A percentile compares a stretch with the other conserved stretches of the same genome.
Conservation (phyloP, 2,113 vertebrate genomes). For the Dendrocopos noguchii region DNA sequence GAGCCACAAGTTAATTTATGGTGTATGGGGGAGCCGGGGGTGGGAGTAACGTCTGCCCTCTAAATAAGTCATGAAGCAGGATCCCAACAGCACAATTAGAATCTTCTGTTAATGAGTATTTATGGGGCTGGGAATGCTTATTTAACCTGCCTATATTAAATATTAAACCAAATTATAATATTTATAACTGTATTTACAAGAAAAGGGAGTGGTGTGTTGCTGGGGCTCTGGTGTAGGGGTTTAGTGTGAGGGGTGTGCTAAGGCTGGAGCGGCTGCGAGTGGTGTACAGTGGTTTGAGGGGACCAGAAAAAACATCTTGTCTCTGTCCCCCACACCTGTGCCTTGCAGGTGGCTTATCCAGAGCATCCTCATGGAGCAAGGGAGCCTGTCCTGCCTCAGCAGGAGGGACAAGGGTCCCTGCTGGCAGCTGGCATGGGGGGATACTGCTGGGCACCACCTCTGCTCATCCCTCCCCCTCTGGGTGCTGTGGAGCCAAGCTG, state of each 20-base stretch:
- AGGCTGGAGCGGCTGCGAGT: accelerated
- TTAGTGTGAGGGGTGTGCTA: background rate
- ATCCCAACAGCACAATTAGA: constrained; percentile 75
- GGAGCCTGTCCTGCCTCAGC: background rate
- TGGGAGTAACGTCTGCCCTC: constrained; percentile 31
- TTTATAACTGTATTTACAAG: constrained; percentile 63
- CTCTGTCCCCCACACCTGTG: background rate
- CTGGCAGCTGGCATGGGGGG: background rate
- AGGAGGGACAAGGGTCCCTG: background rate
- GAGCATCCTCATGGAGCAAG: background rate
- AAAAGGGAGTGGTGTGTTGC: background rate
- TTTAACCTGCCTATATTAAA: constrained; percentile 73
- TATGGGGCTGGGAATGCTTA: constrained; percentile 59
- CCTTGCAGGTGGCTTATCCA: too few species aligned
- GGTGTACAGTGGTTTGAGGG: accelerated
- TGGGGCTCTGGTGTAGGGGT: background rate
- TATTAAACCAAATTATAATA: constrained; percentile 71
- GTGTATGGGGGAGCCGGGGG: background rate
- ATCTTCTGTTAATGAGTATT: constrained; percentile 67
- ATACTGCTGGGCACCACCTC: background rate
- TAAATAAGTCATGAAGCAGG: constrained; percentile 72
- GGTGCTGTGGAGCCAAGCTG: accelerated
- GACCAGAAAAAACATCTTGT: accelerated
- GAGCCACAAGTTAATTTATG: constrained; percentile 15
- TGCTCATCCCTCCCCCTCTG: background rate